phyloP scores from a whole-genome alignment of 2,888 invertebrate genomes.

The Balanococcus diminutus region DNA sequence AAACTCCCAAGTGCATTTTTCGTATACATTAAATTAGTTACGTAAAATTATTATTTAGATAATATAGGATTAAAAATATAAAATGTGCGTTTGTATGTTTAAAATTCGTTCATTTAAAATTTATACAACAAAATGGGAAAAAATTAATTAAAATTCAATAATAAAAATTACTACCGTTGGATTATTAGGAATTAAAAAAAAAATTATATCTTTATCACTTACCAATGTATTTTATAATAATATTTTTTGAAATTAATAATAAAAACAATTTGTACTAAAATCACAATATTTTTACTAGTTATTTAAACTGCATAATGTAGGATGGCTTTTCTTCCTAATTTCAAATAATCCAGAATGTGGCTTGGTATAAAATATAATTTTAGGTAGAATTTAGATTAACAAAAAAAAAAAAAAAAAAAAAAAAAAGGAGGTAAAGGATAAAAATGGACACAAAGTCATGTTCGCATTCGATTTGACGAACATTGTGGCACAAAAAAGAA shows the following conservation, averaged over 20 bases:
- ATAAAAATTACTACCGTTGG: conserved; percentile 37
- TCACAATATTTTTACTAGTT: conserved; percentile 43
- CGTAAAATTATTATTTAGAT: conserved; percentile 37
- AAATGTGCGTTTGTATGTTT: conserved; percentile 43
- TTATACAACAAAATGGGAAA: conserved; percentile 37
- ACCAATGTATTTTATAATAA: conserved; percentile 22
- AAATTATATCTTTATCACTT: conserved; percentile 20
- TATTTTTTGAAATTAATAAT: conserved; percentile 44
- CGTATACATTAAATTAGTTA: conserved; percentile 42
- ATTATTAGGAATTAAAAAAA: conserved; percentile 5
- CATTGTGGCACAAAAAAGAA: background rate
- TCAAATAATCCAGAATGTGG: background rate
- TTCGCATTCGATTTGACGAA: conserved; percentile 31
- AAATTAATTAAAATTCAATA: conserved; percentile 12
- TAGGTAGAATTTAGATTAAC: background rate
- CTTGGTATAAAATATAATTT: background rate
- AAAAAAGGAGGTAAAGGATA: no score
- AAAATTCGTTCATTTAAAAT: conserved; percentile 42
- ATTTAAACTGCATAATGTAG: background rate
- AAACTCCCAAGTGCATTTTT: conserved; percentile 38
- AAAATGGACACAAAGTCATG: background rate
- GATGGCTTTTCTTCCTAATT: background rate
- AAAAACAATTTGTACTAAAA: conserved; percentile 54
- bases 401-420: background rate
- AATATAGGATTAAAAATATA: conserved; percentile 33